Evolutionary conservation across 2,888 invertebrate genomes (phyloP).

Genomic region (Monochamus alternatus): DNA sequence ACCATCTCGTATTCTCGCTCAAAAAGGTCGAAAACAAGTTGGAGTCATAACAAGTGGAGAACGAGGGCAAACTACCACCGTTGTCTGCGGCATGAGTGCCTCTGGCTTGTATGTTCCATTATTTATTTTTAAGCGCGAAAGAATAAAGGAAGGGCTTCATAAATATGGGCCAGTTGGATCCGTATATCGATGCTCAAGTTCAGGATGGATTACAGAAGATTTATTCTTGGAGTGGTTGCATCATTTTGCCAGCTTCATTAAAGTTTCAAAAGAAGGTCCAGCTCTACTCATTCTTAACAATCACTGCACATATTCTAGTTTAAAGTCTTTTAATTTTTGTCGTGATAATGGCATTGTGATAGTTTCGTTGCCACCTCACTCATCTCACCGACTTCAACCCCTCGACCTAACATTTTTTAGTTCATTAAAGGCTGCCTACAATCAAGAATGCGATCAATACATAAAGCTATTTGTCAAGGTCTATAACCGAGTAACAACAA

Average conservation of each 20-base stretch:
- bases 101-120: not conserved
- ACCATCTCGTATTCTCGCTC: constrained; percentile 50
- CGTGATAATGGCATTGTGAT: constrained; percentile 33
- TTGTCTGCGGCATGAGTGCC: constrained; percentile 12
- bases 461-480: constrained; percentile 39
- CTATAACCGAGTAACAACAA: constrained; percentile 25
- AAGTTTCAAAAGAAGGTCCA: constrained; percentile 50
- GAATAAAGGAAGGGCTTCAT: not conserved
- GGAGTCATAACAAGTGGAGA: constrained; percentile 45
- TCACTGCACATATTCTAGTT: constrained; percentile 33
- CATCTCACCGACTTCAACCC: constrained; percentile 40
- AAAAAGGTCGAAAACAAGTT: constrained; percentile 37
- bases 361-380: constrained; percentile 40
- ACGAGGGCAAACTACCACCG: constrained; percentile 45
- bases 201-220: constrained; percentile 57
- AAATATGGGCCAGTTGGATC: constrained; percentile 62
- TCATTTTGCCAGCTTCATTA: constrained; percentile 50
- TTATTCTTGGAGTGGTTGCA: constrained; percentile 53
- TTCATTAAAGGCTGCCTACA: constrained; percentile 42
- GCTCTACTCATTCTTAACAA: constrained; percentile 57
- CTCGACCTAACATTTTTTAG: constrained; percentile 42
- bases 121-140: not conserved
- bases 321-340: constrained; percentile 37
- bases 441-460: constrained; percentile 40
- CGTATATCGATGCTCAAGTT: constrained; percentile 56